Conservation (phyloP, 1,140 invertebrate genomes). For the Brachionus plicatilis region DNA sequence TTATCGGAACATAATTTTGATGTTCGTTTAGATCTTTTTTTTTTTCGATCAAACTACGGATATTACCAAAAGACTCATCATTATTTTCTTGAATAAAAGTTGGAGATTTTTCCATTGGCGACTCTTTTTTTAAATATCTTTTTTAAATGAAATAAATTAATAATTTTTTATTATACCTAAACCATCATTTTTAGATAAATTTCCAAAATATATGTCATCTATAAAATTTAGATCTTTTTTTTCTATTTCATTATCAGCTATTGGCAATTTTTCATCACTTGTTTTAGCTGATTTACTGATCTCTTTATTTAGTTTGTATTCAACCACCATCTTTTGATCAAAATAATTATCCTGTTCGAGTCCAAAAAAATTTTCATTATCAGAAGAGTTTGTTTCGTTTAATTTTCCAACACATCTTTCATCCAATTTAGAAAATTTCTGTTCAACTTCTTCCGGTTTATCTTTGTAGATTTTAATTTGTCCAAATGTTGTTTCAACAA, state of each 20-base stretch:
- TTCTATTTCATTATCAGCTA: background rate
- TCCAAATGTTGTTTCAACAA: conserved; percentile 16
- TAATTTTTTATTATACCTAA: background rate
- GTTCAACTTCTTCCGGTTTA: background rate
- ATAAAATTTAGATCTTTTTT: conserved; percentile 27
- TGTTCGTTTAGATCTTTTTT: background rate
- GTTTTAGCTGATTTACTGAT: background rate
- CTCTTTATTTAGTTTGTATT: conserved; percentile 18
- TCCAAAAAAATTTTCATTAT: background rate
- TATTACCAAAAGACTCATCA: background rate
- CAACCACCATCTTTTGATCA: background rate
- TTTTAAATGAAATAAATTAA: background rate
- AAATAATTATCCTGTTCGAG: background rate
- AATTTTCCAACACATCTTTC: background rate
- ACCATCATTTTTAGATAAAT: background rate
- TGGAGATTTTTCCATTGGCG: background rate
- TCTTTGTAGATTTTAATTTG: conserved; percentile 29
- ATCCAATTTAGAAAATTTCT: background rate
- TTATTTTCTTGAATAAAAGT: no score
- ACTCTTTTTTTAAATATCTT: background rate
- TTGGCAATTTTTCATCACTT: background rate
- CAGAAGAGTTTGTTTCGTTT: background rate
- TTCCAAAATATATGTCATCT: conserved; percentile 16
- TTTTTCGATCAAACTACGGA: background rate
- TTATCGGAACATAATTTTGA: conserved; percentile 1